Evolutionary conservation across 2,113 vertebrate genomes (phyloP), one percentile per base, ranked within the genome.

Genomic region (Conger conger): DNA sequence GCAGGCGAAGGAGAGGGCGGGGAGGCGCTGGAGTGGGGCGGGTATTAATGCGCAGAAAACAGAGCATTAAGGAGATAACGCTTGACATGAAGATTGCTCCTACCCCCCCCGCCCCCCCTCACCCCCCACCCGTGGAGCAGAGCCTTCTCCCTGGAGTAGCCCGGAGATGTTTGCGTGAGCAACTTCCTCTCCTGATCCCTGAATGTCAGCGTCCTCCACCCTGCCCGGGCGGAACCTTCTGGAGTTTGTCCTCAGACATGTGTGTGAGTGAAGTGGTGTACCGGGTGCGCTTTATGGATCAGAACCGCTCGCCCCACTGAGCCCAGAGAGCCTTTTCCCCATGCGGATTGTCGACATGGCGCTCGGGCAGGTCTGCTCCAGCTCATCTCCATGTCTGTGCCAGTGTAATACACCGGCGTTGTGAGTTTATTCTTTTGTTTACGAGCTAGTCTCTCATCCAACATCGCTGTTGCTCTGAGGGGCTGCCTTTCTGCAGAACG

Each of bases 21-120:
- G 54, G 83, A 91, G 88, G 86, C 50, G 81, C 23, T 37, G 82
- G 82, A 83, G 80, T 76, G 42, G 79, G 85, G 27, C 5, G 83
- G 85, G 81, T 88, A 86, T 86, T 91, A 90, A 88, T 91, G 93
- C 93, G 93, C 88, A 91, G 81, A 89, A 92, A 88, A 89, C 87
- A 86, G 90, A 83, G 80, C 90, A 87, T 91, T 88, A 89, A 91
- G 89, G 90, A 89, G 86, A 89, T 89, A 90, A 84, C 88, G 82
- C 91, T 88, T 89, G 90, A 90, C 88, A 85, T 86, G 82, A 90
- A 87, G 76, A 89, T 91, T 88, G 83, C 86, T 50, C 78, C 73
- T 9, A 60, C 80, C 35, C 33, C 8, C 40, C 45, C 20, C 76
- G 85, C 45, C 83, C 35, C 13, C 27, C 16, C 81, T 20, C n/a